Conservation (phyloP, 2,113 vertebrate species). For the Thymallus thymallus region DNA sequence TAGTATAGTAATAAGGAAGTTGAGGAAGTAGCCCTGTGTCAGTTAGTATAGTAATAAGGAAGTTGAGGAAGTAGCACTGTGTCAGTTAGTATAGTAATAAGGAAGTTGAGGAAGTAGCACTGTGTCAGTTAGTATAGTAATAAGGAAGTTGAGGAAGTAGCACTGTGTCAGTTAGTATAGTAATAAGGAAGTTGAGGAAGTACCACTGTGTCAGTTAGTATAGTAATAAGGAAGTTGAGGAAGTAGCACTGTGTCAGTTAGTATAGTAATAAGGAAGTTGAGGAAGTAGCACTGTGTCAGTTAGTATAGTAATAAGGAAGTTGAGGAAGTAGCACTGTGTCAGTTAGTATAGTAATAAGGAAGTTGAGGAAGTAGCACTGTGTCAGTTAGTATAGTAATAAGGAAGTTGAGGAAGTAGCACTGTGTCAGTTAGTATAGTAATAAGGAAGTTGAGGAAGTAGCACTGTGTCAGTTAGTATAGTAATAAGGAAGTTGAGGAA, state of each 20-base stretch:
- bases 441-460: too few relatives aligned
- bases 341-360: conserved; percentile 12
- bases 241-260: conserved; percentile 7
- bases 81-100: conserved; percentile 12
- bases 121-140: conserved; percentile 11
- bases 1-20: neutral
- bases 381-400: conserved; percentile 12
- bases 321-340: too few relatives aligned
- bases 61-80: too few relatives aligned
- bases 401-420: too few relatives aligned
- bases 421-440: conserved; percentile 10
- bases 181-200: too few relatives aligned
- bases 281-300: conserved; percentile 10
- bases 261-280: neutral
- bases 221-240: too few relatives aligned
- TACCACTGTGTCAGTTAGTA: conserved; percentile 5
- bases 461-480: conserved; percentile 8
- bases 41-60: neutral
- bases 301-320: neutral
- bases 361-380: too few relatives aligned
- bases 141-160: too few relatives aligned
- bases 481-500: too few relatives aligned
- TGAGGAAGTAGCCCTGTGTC: conserved; percentile 5
- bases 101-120: too few relatives aligned
- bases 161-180: conserved; percentile 9